Base-by-base conservation (phyloP, 1,140 invertebrate genomes). In the Dreissena rostriformis region DNA sequence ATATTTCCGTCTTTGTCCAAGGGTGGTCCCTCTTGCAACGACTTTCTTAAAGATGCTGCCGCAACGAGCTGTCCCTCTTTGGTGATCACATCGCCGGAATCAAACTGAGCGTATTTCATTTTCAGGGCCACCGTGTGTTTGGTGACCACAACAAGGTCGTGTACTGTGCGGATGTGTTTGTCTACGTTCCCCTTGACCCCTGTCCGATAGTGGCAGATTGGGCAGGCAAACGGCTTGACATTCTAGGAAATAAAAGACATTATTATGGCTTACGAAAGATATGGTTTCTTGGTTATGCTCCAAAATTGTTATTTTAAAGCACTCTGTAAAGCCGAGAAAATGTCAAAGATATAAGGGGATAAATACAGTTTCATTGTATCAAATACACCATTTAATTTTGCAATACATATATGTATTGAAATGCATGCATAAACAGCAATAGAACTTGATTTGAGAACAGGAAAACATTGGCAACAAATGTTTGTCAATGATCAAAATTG, bases 161-260 rank as follows among this genome's bases (percentile, higher is more conserved):
- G 85, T 11, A 86, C 85, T 29, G 68, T 84, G 14, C 80, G 51
- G 52, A 79, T 77, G 57, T 86, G 85, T 79, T 86, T 82, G 65
- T 79, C 75, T 0, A 86, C 75, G 49, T 86, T 86, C 29, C 84
- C 84, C 52, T 81, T 81, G n/a, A 86, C 79, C 8, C 78, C 84
- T 65, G 85, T 86, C 66, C 71, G 72, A 70, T 83, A 78, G n/a
- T 81, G 76, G 51, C 80, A 82, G 14, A 75, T 63, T 24, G 61
- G 76, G 61, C 80, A 86, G 15, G 75, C 81, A 76, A 73, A 79
- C 22, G 85, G 81, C 74, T 83, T 82, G n/a, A 57, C 76, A 57
- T 83, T 74, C 81, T 82, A 63, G n/a, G 52, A 65, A 72, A 15
- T 67, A 67, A 67, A 67, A 24, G 14, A 24, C 24, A 67, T 29